These are phyloP conservation scores for Phycodurus eques DNA, from an alignment of 2,113 vertebrate species.

Conservation along the genomic window DNA sequence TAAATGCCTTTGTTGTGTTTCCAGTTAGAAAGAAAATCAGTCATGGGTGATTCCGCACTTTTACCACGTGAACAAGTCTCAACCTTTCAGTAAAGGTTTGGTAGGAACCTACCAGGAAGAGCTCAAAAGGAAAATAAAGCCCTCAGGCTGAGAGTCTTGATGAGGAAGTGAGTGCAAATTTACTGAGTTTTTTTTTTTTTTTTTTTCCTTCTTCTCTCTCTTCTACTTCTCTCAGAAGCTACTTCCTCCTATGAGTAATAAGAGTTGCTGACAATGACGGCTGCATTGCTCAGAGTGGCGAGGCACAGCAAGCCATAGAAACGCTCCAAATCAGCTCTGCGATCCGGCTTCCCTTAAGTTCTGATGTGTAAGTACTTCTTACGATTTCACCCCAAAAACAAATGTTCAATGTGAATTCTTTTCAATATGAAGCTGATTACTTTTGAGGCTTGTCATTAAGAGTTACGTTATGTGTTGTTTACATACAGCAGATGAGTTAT, in stretches of 20 bases:
- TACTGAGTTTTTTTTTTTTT: conserved; percentile 10
- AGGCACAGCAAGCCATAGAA: not conserved
- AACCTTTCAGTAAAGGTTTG: not conserved
- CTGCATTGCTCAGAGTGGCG: conserved; percentile 9
- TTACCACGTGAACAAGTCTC: not conserved
- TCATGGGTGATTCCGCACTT: not conserved
- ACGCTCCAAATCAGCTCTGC: not conserved
- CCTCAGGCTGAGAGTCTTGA: conserved; percentile 25
- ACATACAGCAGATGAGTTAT: not conserved
- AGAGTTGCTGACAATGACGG: conserved; percentile 8
- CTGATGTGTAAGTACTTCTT: conserved; percentile 47
- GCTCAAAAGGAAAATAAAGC: conserved; percentile 5
- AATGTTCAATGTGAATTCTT: not conserved
- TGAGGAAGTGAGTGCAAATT: conserved; percentile 54
- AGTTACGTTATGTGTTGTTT: not conserved
- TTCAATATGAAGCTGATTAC: not conserved
- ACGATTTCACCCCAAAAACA: not conserved
- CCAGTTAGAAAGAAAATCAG: not conserved
- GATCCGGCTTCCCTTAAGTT: no score
- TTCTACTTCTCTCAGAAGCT: conserved; percentile 17
- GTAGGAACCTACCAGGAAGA: conserved; percentile 10
- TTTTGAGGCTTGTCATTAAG: not conserved
- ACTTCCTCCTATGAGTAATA: conserved; percentile 68
- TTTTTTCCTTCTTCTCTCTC: not conserved
- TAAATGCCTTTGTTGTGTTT: not conserved